phyloP scores from a whole-genome alignment of 1,140 invertebrate species.

The Ditylenchus dipsaci region DNA sequence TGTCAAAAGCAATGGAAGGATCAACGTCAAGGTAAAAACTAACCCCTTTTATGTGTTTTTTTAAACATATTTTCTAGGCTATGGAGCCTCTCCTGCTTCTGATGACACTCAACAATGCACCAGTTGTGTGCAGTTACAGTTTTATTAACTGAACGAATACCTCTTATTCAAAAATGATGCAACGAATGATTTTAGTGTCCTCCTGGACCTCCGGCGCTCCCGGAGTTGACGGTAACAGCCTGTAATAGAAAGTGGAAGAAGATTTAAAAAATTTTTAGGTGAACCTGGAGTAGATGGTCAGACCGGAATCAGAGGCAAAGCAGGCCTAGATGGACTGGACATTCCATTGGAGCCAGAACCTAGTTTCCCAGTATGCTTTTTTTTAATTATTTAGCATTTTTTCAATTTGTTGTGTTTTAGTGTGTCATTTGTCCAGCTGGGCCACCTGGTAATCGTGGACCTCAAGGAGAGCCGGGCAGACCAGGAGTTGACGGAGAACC shows the following conservation, averaged over 20 bases:
- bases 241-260: not conserved
- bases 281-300: constrained; percentile 29
- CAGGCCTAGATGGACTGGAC: constrained; percentile 56
- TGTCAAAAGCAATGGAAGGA: constrained; percentile 45
- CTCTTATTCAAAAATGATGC: not conserved
- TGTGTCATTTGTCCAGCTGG: constrained; percentile 53
- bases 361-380: constrained; percentile 38
- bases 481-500: constrained; percentile 50
- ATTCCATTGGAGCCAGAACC: constrained; percentile 56
- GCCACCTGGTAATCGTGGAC: constrained; percentile 49
- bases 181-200: constrained; percentile 38
- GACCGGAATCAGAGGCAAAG: constrained; percentile 47
- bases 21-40: constrained; percentile 40
- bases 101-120: constrained; percentile 49
- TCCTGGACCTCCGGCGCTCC: constrained; percentile 55
- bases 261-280: constrained; percentile 1
- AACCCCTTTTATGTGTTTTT: too few species aligned
- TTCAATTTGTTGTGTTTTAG: constrained; percentile 13
- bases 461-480: constrained; percentile 51
- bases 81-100: constrained; percentile 29
- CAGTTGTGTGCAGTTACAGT: constrained; percentile 51
- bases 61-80: constrained; percentile 20
- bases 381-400: not conserved
- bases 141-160: not conserved
- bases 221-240: constrained; percentile 42